Percentiles rank a stretch among this genome's conserved stretches.
These are phyloP conservation scores for Drosophila borborema DNA, from an alignment of 2,888 invertebrate genomes.

Conservation along the genomic window DNA sequence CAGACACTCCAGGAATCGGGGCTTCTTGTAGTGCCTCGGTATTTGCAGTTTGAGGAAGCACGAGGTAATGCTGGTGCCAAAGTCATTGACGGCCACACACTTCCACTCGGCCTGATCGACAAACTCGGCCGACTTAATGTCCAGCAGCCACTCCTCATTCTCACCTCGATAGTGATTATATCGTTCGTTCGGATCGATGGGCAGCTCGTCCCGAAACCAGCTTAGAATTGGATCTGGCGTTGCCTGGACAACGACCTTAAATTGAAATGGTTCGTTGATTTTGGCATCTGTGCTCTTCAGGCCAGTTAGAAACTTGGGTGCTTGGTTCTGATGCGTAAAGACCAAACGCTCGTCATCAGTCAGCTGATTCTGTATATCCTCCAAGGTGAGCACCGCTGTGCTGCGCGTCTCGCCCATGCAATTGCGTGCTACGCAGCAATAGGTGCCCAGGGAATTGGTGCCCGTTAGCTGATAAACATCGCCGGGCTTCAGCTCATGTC, in stretches of 20 bases:
- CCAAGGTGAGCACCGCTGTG: conserved; percentile 94
- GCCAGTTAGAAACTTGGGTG: conserved; percentile 93
- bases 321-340: conserved; percentile 89
- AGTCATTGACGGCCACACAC: conserved; percentile 95
- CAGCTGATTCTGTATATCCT: conserved; percentile 95
- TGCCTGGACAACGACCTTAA: conserved; percentile 93
- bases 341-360: conserved; percentile 92
- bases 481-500: conserved; percentile 95
- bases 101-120: conserved; percentile 97
- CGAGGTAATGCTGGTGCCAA: conserved; percentile 94
- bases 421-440: conserved; percentile 94
- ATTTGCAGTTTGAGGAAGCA: conserved; percentile 93
- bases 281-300: conserved; percentile 93
- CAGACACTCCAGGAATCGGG: conserved; percentile 93
- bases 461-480: conserved; percentile 97
- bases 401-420: conserved; percentile 96
- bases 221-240: conserved; percentile 92
- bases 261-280: conserved; percentile 92
- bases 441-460: conserved; percentile 94
- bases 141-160: conserved; percentile 90
- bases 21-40: conserved; percentile 95
- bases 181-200: conserved; percentile 89
- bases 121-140: conserved; percentile 91
- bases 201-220: conserved; percentile 95
- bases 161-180: conserved; percentile 90